phyloP scores from a whole-genome alignment of 2,888 invertebrate genomes.

The Cepaea hortensis region DNA sequence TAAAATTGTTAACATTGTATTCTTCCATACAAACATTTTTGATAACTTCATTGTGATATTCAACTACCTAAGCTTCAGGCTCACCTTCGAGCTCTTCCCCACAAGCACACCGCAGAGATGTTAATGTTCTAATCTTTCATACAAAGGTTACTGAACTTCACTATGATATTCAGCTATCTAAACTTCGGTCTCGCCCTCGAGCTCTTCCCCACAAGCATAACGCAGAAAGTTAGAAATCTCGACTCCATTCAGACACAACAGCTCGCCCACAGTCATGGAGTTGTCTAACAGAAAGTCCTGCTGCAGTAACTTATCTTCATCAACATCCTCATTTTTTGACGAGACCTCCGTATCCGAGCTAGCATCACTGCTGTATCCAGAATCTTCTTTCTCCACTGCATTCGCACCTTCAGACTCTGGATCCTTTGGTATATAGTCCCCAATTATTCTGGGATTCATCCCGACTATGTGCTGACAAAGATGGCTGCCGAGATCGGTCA shows the following conservation, averaged over 20 bases:
- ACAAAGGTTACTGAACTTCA: too few relatives aligned
- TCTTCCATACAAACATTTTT: too few relatives aligned
- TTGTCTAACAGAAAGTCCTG: constrained; percentile 92
- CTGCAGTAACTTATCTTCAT: constrained; percentile 86
- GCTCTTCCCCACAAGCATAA: constrained; percentile 87
- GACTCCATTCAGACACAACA: constrained; percentile 80
- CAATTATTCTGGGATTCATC: constrained; percentile 75
- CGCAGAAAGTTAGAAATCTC: constrained; percentile 87
- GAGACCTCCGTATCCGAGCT: constrained; percentile 31
- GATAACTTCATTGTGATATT: too few relatives aligned
- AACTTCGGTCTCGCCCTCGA: constrained; percentile 45
- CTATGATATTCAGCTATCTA: too few relatives aligned
- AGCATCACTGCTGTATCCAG: constrained; percentile 32
- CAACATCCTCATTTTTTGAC: constrained; percentile 49
- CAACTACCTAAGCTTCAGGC: background rate
- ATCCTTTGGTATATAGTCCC: constrained; percentile 51
- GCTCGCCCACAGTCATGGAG: constrained; percentile 84
- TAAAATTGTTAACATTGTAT: constrained; percentile 70
- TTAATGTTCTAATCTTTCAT: too few relatives aligned
- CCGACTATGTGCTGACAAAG: constrained; percentile 93
- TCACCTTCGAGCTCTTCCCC: constrained; percentile 79
- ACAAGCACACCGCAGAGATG: constrained; percentile 86
- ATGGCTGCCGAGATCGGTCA: constrained; percentile 81
- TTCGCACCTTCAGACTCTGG: constrained; percentile 39
- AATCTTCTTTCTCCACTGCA: constrained; percentile 39